Percentiles rank a stretch among this genome's conserved stretches.
Evolutionary conservation across 2,113 vertebrate species (phyloP).

Genomic region (Acrocephalus arundinaceus): DNA sequence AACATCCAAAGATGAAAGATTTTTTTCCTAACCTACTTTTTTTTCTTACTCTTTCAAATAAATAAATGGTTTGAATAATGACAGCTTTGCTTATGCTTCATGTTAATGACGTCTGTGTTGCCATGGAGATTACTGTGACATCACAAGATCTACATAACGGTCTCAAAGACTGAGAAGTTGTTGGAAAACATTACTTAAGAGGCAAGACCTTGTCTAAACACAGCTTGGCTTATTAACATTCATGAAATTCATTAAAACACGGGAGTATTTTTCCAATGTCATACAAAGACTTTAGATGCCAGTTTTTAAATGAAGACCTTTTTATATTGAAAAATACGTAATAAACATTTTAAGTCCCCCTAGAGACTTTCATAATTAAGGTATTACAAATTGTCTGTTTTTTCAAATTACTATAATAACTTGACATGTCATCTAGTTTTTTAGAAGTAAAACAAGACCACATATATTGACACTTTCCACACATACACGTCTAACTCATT

Average conservation of each 20-base stretch:
- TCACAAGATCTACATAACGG: constrained; percentile 9
- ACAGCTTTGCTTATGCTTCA: not conserved
- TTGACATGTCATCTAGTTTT: not conserved
- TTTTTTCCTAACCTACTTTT: not conserved
- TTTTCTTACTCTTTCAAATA: not conserved
- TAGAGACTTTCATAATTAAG: not conserved
- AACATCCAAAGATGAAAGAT: not conserved
- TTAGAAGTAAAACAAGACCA: not conserved
- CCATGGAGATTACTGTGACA: not conserved
- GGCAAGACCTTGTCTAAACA: not conserved
- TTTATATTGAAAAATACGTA: not conserved
- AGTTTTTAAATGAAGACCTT: not conserved
- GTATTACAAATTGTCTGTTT: not conserved
- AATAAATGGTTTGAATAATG: not conserved
- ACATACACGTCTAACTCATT: not conserved
- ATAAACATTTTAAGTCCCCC: not conserved
- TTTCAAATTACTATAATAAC: not conserved
- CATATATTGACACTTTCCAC: not conserved
- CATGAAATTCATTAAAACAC: constrained; percentile 6
- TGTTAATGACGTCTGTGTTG: not conserved
- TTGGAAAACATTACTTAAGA: constrained; percentile 38
- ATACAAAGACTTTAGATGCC: not conserved
- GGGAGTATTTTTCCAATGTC: not conserved
- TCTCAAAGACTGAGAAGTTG: constrained; percentile 23
- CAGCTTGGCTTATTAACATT: constrained; percentile 11